phyloP scores from a whole-genome alignment of 2,113 vertebrate genomes.

The Amazona vittata region DNA sequence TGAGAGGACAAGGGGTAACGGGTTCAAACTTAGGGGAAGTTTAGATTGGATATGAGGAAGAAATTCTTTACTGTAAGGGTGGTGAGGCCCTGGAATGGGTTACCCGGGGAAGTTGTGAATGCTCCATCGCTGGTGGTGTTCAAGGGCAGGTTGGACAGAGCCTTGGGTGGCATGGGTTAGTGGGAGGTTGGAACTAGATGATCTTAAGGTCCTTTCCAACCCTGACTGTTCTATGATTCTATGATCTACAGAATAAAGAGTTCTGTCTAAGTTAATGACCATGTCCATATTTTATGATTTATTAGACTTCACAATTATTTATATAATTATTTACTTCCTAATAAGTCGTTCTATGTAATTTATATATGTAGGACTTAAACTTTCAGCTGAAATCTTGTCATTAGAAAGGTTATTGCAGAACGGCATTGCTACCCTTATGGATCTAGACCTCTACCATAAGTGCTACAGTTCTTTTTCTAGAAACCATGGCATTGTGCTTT shows the following conservation, averaged over 20 bases:
- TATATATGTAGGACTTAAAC: not conserved
- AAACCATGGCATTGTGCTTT: not conserved
- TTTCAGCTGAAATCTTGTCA: not conserved
- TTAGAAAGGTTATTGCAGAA: not conserved
- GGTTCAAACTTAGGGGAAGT: no score
- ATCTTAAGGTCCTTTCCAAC: no score
- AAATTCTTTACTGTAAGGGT: no score
- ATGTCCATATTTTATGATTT: not conserved
- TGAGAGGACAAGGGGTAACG: no score
- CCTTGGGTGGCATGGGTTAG: no score
- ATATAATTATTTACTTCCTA: not conserved
- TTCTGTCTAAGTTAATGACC: not conserved
- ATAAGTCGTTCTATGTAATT: not conserved
- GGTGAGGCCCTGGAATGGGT: no score
- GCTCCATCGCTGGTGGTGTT: no score
- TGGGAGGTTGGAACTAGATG: no score
- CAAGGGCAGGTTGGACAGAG: no score
- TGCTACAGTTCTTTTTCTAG: not conserved
- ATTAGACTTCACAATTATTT: not conserved
- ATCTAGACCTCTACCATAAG: not conserved
- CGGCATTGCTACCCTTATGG: not conserved
- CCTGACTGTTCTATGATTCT: no score
- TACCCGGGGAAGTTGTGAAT: no score
- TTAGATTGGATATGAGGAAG: no score
- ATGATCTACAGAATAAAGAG: not conserved